Evolutionary conservation across 2,888 invertebrate species (phyloP).

Genomic region (Melanophora roralis): DNA sequence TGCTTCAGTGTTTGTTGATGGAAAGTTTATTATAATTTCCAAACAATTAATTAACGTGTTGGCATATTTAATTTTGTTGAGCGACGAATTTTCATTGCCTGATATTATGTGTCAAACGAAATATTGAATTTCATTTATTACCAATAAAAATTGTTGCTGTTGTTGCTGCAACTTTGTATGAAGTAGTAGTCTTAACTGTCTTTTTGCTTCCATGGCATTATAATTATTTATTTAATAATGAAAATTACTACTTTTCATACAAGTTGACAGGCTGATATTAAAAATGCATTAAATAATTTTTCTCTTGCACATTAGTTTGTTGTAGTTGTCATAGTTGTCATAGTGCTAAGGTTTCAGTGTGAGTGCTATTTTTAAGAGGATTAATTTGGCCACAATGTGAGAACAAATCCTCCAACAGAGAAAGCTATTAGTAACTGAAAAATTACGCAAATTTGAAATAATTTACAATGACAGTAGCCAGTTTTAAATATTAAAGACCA

Average conservation of each 20-base stretch:
- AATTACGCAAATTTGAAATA: no score
- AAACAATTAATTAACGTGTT: constrained; percentile 62
- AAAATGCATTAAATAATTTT: constrained; percentile 57
- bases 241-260: constrained; percentile 59
- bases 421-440: not conserved
- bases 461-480: no score
- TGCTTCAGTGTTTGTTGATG: not conserved
- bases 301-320: not conserved
- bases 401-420: no score
- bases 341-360: constrained; percentile 21
- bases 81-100: constrained; percentile 49
- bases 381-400: no score
- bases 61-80: constrained; percentile 61
- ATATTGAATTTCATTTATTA: constrained; percentile 51
- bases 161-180: not conserved
- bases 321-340: not conserved
- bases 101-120: constrained; percentile 28
- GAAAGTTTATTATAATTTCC: constrained; percentile 61
- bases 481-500: no score
- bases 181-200: not conserved
- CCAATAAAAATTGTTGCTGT: not conserved
- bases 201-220: constrained; percentile 10
- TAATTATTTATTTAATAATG: constrained; percentile 53
- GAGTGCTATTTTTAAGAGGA: no score
- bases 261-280: constrained; percentile 59